Base-by-base conservation (phyloP, 2,888 invertebrate genomes). In the Ornithoptera alexandrae region DNA sequence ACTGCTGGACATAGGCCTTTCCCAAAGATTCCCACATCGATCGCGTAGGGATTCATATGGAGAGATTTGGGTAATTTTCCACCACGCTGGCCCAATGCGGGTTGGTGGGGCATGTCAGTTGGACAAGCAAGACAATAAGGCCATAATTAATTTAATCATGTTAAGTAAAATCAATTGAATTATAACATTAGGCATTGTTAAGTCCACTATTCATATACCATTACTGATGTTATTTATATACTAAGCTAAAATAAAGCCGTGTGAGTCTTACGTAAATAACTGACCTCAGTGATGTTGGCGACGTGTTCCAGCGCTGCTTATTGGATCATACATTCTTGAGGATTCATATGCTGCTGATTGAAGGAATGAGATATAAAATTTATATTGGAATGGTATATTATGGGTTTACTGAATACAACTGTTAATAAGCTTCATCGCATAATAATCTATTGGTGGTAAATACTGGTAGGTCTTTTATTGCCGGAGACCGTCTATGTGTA, bases 241-340 rank as follows among this genome's bases (percentile, higher is more conserved):
- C 22, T 64, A 53, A 69, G 30, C 42, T 24, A 22, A 15, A 22
- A 62, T 60, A 57, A 59, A 64, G 53, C 39, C 62, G 36, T 22
- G 10, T 60, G 24, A 8, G 36, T 42, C 15, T 65, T 69, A 56
- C 30, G 56, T 69, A 62, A 66, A 62, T 69, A 36, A 69, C 58
- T 57, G 58, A 66, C 36, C 8, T 57, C 30, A 69, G 46, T 62
- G 57, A 15, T 36, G 62, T 57, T 24, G 46, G 20, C 30, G 30
- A 66, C 62, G 65, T 50, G 50, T 46, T 62, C 42, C 18, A 62
- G 61, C 60, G 58, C 20, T 4, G 22, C 60, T 69, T 69, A 69
- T 69, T 62, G 69, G 65, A 69, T 69, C 65, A 36, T 12, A 66
- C 69, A 69, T 50, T 69, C 62, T 62, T 69, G 65, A 62, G 69